Base-by-base conservation (phyloP, 2,113 vertebrate genomes). In the Edolisoma coerulescens region DNA sequence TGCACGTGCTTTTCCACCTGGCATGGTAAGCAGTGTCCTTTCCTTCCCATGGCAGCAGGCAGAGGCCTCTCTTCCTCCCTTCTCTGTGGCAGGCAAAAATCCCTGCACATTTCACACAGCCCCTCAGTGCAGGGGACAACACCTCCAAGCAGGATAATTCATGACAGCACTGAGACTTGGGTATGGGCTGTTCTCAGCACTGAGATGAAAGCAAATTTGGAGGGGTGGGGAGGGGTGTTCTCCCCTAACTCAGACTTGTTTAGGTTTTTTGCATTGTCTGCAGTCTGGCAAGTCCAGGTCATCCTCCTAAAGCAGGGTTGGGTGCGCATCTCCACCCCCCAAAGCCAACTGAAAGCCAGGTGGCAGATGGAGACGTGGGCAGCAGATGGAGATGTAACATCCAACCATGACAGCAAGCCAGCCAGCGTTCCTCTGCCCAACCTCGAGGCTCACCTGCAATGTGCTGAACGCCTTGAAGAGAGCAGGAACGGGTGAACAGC, bases 391-490 rank as follows among this genome's bases (percentile, higher is more conserved):
- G 53, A 37, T 11, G 37, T 7, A 70, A 56, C 59, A 74, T 20
- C 13, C 75, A 87, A 26, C 18, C 42, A 56, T 2, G 22, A 52
- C 5, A 33, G 32, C 26, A n/a, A 56, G 74, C 37, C 93, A 89
- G 27, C 3, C 5, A 22, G 30, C 5, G 74, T 0, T 70, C 26
- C 54, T 65, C 9, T 74, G 68, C 35, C 54, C 39, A 7, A 32
- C 84, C 84, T 68, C 16, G 0, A 42, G 42, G 89, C 97, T 97
- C 93, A 99, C 99, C 97, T 99, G 98, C 57, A 99, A 64, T 2
- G 44, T 94, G 87, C 93, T 84, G 92, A 98, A 98, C 2, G 95
- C 98, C 41, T 98, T 97, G 96, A 98, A 98, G 77, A 99, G 96
- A 37, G 96, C 95, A 10, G 98, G 97, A 61, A 95, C 94, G 0